Evolutionary conservation across 1,140 invertebrate species (phyloP), one percentile per base, ranked within the genome.

Genomic region (Sinonovacula constricta): DNA sequence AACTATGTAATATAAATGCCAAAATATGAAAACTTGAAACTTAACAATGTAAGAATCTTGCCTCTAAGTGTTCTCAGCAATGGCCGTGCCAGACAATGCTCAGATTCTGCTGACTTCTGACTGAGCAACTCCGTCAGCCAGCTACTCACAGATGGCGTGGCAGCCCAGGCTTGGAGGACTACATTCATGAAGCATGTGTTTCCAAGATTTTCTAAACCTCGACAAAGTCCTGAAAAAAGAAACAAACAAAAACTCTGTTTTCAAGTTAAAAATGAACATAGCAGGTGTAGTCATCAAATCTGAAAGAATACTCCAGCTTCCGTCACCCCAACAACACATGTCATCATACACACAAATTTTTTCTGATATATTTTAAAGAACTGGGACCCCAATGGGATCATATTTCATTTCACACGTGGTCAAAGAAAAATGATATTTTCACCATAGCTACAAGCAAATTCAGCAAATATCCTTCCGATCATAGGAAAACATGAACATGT

Each of bases 121-220:
- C 59, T 81, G 24, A 79, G 31, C 81, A 84, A 85, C 31, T 83
- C 79, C 93, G 92, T 92, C n/a, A 98, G 90, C 96, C 96, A 98
- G 10, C 93, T 92, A 34, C 95, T 93, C 86, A 97, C 95, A 59
- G 93, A 93, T 72, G 95, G 81, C 81, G 92, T 97, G 15, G 96
- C 97, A 59, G 97, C 96, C 79, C 99, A 89, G 1, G 96, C 95
- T 92, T 99, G 98, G 10, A 99, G 94, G 85, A 99, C 97, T 86
- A 96, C 97, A 90, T 98, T 99, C 95, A 99, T 97, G 90, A 99
- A 99, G 92, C 98, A 99, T 0, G 98, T 99, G 80, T 97, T 97
- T 12, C 98, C 98, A 81, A 99, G 92, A 92, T 99, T 99, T 80
- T 98, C 94, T 26, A 99, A 92, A 0, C 98, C 98, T 70, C 97